phyloP scores from a whole-genome alignment of 2,888 invertebrate species.

The Strigamia crassipes region DNA sequence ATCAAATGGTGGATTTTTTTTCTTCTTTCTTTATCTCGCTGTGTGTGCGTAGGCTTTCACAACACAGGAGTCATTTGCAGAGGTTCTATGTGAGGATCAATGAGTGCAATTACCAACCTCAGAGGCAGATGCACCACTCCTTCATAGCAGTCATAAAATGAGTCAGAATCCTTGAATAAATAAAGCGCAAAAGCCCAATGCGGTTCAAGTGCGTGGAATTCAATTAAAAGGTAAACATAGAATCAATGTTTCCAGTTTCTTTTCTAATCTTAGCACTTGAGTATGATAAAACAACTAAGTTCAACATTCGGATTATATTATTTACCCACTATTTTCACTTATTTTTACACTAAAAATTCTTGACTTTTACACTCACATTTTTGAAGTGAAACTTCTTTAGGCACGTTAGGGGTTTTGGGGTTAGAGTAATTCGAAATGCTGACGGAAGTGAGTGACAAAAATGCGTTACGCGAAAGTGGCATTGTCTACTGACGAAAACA shows the following conservation, averaged over 20 bases:
- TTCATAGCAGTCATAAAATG: conserved; percentile 38
- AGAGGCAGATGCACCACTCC: conserved; percentile 39
- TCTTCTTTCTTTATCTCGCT: neutral
- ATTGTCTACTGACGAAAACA: no score
- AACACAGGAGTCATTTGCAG: conserved; percentile 26
- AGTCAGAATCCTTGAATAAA: conserved; percentile 42
- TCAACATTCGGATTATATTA: no score
- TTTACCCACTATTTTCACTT: no score
- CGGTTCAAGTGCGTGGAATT: conserved; percentile 11
- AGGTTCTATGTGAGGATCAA: conserved; percentile 13
- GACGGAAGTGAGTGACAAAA: no score
- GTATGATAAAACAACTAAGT: no score
- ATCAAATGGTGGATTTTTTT: neutral
- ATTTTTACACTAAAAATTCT: no score
- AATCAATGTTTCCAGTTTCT: neutral
- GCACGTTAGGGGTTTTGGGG: no score
- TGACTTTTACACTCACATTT: no score
- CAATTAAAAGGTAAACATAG: conserved; percentile 9
- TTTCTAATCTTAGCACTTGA: neutral
- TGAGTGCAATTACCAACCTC: conserved; percentile 42
- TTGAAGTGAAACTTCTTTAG: no score
- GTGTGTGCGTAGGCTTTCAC: neutral
- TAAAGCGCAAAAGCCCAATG: neutral
- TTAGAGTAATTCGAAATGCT: no score
- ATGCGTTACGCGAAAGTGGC: no score